A percentile compares a stretch with the other conserved stretches of the same genome.
Evolutionary conservation across 2,888 invertebrate genomes (phyloP).

Genomic region (Macropis europaea): DNA sequence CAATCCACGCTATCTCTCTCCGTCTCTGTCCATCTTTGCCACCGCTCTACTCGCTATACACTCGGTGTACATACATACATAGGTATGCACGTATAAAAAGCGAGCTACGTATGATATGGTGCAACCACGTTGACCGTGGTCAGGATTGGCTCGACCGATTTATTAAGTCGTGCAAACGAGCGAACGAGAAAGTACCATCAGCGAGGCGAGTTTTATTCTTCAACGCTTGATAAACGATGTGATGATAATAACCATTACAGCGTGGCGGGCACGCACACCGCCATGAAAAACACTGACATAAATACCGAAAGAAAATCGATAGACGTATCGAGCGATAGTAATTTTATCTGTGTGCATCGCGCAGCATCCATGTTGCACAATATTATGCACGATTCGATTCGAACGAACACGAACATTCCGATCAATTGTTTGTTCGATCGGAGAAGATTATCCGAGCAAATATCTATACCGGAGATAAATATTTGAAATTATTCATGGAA

Average conservation of each 20-base stretch:
- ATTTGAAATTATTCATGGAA: too few species aligned
- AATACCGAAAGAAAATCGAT: slow-evolving; percentile 52
- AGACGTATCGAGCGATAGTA: slow-evolving; percentile 42
- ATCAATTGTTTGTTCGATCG: too few species aligned
- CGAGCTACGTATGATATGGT: slow-evolving; percentile 28
- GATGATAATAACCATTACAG: slow-evolving; percentile 41
- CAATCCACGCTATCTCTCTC: not conserved
- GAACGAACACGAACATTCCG: too few species aligned
- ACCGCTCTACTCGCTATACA: not conserved
- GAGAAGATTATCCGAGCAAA: too few species aligned
- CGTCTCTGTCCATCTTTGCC: not conserved
- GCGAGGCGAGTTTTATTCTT: slow-evolving; percentile 31
- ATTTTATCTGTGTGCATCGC: slow-evolving; percentile 15
- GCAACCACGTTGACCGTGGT: slow-evolving; percentile 60
- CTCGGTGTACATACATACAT: not conserved
- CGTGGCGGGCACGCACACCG: slow-evolving; percentile 18
- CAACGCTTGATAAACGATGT: slow-evolving; percentile 48
- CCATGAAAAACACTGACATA: slow-evolving; percentile 31
- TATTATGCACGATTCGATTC: too few species aligned
- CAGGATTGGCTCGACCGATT: slow-evolving; percentile 62
- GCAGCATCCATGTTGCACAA: too few species aligned
- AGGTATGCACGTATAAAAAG: slow-evolving; percentile 17
- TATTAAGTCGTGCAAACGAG: slow-evolving; percentile 44
- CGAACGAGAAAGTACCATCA: slow-evolving; percentile 35
- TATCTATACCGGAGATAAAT: too few species aligned